Evolutionary conservation across 2,888 invertebrate genomes (phyloP), one percentile per base, ranked within the genome.

Genomic region (Stegophylla sp.): DNA sequence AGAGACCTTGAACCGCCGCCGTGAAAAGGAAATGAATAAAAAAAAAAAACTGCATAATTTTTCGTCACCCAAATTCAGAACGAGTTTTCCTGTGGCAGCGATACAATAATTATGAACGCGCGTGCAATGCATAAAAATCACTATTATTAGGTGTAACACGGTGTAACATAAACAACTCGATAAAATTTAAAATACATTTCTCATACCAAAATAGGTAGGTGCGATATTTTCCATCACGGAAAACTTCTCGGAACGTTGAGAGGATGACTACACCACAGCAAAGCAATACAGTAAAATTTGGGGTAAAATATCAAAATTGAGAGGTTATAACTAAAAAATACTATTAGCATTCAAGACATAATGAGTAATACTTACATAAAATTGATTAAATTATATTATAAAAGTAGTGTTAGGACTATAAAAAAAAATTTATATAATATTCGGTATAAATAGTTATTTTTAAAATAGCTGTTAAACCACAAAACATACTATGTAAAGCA

Each of bases 1-100:
- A 61, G 23, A 75, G 23, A 64, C 75, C 75, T 75, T 75, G 75
- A 75, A 75, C 75, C 75, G 41, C 20, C 74, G 74, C 59, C 74
- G 34, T 20, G 34, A 75, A 75, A 23, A 75, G 75, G 75, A 64
- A 75, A 75, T 64, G 20, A 20, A 13, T 7, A 23, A 34, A 59
- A 66, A 15, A 66, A 48, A 67, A 48, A n/a, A 53, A 69, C 45
- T 15, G 48, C 48, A 59, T 64, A 63, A 64, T 64, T 75, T 48
- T 28, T 51, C 45, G 64, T 64, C 64, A 51, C 64, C 64, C 10
- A 17, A n/a, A 51, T 69, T 28, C 48, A 28, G n/a, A 51, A 51
- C 17, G 9, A 67, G 45, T 45, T 67, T 48, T 61, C 61, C 3
- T n/a, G n/a, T 13, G 0, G 26, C 7, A 26, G 12, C 26, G n/a